These are phyloP conservation scores for Mus pahari DNA, from an alignment of 2,113 vertebrate species.

Conservation along the genomic window DNA sequence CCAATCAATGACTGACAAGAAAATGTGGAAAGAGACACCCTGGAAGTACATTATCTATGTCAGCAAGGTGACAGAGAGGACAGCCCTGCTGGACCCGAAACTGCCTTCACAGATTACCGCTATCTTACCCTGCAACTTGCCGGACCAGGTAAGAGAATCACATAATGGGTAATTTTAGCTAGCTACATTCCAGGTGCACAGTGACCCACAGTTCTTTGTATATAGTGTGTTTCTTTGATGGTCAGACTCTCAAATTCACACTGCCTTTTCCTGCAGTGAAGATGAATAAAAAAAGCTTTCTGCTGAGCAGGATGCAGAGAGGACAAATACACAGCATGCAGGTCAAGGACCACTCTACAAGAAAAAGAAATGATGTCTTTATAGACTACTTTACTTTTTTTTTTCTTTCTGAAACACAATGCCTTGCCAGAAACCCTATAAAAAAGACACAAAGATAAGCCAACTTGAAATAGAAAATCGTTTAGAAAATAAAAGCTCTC, in stretches of 20 bases:
- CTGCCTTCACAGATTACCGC: background rate
- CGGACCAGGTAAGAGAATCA: background rate
- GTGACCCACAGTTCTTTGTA: slow-evolving; percentile 45
- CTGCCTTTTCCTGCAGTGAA: slow-evolving; percentile 47
- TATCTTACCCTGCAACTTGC: background rate
- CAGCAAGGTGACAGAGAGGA: background rate
- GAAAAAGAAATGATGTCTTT: slow-evolving; percentile 66
- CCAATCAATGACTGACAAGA: slow-evolving; percentile 4
- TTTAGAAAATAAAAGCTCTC: slow-evolving; percentile 72
- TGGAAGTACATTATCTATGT: background rate
- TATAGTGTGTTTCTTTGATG: slow-evolving; percentile 32
- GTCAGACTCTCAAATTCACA: slow-evolving; percentile 49
- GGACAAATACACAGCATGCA: slow-evolving; percentile 64
- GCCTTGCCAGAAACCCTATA: slow-evolving; percentile 35
- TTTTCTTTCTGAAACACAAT: slow-evolving; percentile 58
- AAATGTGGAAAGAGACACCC: background rate
- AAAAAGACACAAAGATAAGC: slow-evolving; percentile 59
- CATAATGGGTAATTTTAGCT: slow-evolving; percentile 45
- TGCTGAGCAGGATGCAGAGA: slow-evolving; percentile 48
- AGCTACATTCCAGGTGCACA: slow-evolving; percentile 6
- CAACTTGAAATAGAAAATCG: slow-evolving; percentile 68
- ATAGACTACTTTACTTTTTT: slow-evolving; percentile 58
- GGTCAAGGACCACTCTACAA: slow-evolving; percentile 57
- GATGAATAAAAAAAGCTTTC: slow-evolving; percentile 52
- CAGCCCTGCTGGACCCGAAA: background rate